Base-by-base conservation (phyloP, 1,140 invertebrate species). In the Cylas formicarius region DNA sequence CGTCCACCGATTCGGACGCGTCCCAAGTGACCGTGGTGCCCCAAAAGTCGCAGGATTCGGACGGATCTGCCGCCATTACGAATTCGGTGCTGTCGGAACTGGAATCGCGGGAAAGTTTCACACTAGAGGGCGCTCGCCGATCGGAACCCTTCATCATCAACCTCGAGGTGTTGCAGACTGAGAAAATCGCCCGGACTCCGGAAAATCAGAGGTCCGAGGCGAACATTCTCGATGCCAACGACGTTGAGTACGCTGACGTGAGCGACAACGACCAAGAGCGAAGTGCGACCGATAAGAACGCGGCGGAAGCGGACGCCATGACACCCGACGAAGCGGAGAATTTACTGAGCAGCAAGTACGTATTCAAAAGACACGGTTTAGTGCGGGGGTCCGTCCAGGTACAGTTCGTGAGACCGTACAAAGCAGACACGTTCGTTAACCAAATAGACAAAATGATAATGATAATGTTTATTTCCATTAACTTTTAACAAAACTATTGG, bases 301-400 rank as follows among this genome's bases (percentile, higher is more conserved):
- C 67, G 58, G 59, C 62, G 44, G 66, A 74, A 44, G 62, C 69
- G 27, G 81, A 84, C 61, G 76, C 78, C 11, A 87, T 86, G 82
- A 87, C 84, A 27, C 76, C 82, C n/a, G 82, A 82, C 55, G 85
- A 88, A 61, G 83, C 83, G n/a, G 84, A 88, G 59, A 78, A 84
- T 68, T 68, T 87, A 53, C 70, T 86, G 38, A 89, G 84, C 63
- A 78, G 81, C 57, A 83, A 83, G 83, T 87, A 60, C 72, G 66
- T 57, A 29, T 44, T 27, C 16, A 22, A 31, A 9, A 18, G n/a
- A n/a, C n/a, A n/a, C n/a, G n/a, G n/a, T n/a, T n/a, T n/a, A n/a
- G n/a, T n/a, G n/a, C n/a, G n/a, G n/a, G n/a, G n/a, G n/a, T n/a
- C n/a, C n/a, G n/a, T n/a, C n/a, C n/a, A n/a, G n/a, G n/a, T n/a